Percentiles rank a stretch among this genome's conserved stretches.
Evolutionary conservation across 2,888 invertebrate species (phyloP).

Genomic region (Erebia aethiops): DNA sequence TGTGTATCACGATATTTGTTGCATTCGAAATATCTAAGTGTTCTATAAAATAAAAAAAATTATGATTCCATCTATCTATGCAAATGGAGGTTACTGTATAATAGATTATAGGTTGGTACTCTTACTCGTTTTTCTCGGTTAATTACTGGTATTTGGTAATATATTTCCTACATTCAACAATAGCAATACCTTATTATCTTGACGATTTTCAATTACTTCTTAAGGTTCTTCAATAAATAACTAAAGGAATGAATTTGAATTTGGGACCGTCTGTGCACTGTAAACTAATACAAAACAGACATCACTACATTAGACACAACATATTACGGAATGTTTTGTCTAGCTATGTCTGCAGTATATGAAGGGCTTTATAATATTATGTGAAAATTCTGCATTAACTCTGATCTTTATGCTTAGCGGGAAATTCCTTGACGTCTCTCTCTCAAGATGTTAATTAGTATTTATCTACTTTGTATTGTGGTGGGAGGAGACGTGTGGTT

Average conservation of each 20-base stretch:
- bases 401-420: slow-evolving; percentile 31
- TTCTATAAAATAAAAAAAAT: too few relatives aligned
- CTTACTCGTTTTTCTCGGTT: not conserved
- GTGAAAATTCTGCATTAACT: slow-evolving; percentile 40
- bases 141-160: not conserved
- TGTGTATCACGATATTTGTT: not conserved
- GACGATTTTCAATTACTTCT: not conserved
- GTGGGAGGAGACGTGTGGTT: not conserved
- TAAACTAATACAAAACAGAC: not conserved
- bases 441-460: slow-evolving; percentile 36
- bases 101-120: too few relatives aligned
- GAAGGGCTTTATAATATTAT: slow-evolving; percentile 25
- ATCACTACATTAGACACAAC: too few relatives aligned
- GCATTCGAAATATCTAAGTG: too few relatives aligned
- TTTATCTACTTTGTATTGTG: slow-evolving; percentile 35
- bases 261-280: too few relatives aligned
- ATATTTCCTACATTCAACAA: not conserved
- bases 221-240: too few relatives aligned
- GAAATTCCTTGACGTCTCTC: slow-evolving; percentile 39
- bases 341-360: not conserved
- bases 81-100: too few relatives aligned
- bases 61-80: too few relatives aligned
- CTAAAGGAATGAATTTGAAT: too few relatives aligned
- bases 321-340: not conserved
- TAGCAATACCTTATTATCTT: not conserved